Percentiles rank a stretch among this genome's conserved stretches.
Evolutionary conservation across 1,140 invertebrate genomes (phyloP).

Genomic region (Dinothrombium tinctorium): DNA sequence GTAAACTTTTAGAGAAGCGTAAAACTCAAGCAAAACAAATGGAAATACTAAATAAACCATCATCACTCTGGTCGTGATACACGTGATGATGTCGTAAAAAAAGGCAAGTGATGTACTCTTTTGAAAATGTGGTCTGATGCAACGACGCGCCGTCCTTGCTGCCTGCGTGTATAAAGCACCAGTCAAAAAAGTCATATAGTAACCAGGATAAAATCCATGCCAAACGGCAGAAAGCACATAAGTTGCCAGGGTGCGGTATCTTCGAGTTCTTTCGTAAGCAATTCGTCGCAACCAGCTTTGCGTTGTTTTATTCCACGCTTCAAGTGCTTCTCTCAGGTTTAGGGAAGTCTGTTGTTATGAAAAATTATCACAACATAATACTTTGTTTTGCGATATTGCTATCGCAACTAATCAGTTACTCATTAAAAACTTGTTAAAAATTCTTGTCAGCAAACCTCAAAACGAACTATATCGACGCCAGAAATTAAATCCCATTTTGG

Average conservation of each 20-base stretch:
- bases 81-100: constrained; percentile 52
- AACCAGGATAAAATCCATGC: constrained; percentile 94
- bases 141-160: constrained; percentile 43
- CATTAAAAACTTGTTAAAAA: no score
- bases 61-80: constrained; percentile 46
- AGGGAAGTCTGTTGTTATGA: constrained; percentile 20
- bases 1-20: constrained; percentile 35
- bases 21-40: constrained; percentile 64
- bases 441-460: constrained; percentile 60
- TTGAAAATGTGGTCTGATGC: constrained; percentile 49
- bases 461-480: constrained; percentile 62
- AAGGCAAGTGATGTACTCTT: constrained; percentile 31
- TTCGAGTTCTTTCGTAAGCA: constrained; percentile 50
- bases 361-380: background rate
- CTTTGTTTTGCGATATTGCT: no score
- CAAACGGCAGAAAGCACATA: constrained; percentile 74
- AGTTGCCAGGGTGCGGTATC: constrained; percentile 29
- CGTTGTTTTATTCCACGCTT: constrained; percentile 75
- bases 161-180: constrained; percentile 64
- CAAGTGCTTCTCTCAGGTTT: constrained; percentile 53
- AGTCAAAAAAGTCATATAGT: constrained; percentile 78
- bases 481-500: constrained; percentile 60
- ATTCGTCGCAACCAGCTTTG: constrained; percentile 63
- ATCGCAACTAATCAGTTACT: no score
- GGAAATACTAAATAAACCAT: constrained; percentile 67